Percentiles rank a stretch among this genome's conserved stretches.
Conservation (phyloP, 2,113 vertebrate genomes). For the Ovibos moschatus region DNA sequence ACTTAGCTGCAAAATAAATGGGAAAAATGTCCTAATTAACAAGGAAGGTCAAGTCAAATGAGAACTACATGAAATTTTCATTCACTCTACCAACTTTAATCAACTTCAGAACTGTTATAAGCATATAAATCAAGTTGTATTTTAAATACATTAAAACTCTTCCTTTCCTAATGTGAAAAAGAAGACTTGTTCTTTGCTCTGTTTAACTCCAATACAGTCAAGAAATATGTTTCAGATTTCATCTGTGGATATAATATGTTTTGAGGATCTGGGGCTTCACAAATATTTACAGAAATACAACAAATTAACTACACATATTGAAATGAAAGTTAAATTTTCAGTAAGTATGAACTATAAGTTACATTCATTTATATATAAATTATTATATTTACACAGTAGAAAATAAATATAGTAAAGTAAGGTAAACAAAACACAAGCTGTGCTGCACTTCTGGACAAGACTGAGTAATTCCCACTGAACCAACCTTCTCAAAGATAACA, state of each 20-base stretch:
- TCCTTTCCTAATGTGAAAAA: constrained; percentile 56
- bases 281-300: constrained; percentile 42
- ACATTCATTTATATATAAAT: constrained; percentile 22
- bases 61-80: constrained; percentile 62
- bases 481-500: not conserved
- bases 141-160: constrained; percentile 67
- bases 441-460: not conserved
- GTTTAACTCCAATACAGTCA: not conserved
- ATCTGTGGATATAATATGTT: constrained; percentile 26
- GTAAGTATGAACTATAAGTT: constrained; percentile 56
- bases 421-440: not conserved
- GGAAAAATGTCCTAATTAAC: constrained; percentile 70
- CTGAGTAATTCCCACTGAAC: not conserved
- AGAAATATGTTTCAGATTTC: not conserved
- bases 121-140: constrained; percentile 45
- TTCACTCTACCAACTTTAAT: constrained; percentile 65
- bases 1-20: constrained; percentile 54
- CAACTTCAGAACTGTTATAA: constrained; percentile 58
- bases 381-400: not conserved
- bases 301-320: not conserved
- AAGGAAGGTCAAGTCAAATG: constrained; percentile 72
- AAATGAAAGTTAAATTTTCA: constrained; percentile 28
- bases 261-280: constrained; percentile 9
- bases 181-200: not conserved
- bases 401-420: not conserved